Evolutionary conservation across 2,888 invertebrate genomes (phyloP).

Genomic region (Macropis europaea): DNA sequence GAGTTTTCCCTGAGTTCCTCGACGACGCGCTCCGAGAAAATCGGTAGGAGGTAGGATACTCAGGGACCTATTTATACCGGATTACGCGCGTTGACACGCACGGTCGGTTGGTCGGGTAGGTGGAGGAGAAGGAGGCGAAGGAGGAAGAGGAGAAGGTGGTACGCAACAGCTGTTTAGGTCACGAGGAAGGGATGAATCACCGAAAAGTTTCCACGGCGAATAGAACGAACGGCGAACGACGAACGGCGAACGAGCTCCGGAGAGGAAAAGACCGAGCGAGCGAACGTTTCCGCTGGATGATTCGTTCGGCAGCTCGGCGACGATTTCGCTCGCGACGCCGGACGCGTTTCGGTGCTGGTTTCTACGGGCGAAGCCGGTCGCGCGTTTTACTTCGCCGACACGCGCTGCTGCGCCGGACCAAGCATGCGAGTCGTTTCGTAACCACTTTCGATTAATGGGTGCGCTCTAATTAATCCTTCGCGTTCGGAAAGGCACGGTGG

Average conservation of each 20-base stretch:
- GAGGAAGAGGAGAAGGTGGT: background rate
- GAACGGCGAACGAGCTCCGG: background rate
- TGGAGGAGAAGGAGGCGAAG: conserved; percentile 1
- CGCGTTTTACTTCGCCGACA: conserved; percentile 38
- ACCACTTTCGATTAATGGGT: conserved; percentile 56
- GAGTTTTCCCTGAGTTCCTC: background rate
- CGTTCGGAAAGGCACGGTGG: conserved; percentile 7
- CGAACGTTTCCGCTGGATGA: background rate
- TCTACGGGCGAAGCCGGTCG: conserved; percentile 3
- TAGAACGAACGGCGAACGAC: background rate
- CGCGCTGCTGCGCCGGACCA: conserved; percentile 29
- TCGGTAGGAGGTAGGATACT: background rate
- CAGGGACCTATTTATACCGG: conserved; percentile 42
- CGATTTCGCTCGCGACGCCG: background rate
- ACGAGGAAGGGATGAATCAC: conserved; percentile 66
- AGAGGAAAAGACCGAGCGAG: too few species aligned
- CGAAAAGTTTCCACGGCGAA: conserved; percentile 66
- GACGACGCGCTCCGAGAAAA: background rate
- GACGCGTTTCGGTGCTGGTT: background rate
- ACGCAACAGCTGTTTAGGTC: conserved; percentile 60
- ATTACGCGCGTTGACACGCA: conserved; percentile 37
- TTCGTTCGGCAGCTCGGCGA: background rate
- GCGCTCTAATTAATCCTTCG: conserved; percentile 45
- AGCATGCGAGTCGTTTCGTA: conserved; percentile 40
- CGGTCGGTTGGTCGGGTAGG: conserved; percentile 13